Percentiles rank a stretch among this genome's conserved stretches.
phyloP scores from a whole-genome alignment of 2,888 invertebrate genomes.

The Drosophila dives region DNA sequence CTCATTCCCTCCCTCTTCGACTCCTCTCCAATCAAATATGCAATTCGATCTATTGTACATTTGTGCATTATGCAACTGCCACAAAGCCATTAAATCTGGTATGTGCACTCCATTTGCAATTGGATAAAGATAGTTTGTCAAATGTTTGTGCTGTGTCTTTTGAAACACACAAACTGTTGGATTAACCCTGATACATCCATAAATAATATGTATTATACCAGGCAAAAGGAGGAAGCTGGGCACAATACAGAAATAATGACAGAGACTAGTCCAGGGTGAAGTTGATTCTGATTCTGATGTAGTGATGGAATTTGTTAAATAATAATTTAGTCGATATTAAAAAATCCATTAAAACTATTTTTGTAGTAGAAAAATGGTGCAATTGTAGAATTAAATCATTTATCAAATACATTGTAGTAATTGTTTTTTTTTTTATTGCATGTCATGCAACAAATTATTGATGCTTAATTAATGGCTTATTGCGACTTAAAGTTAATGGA shows the following conservation, averaged over 20 bases:
- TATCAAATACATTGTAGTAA: background rate
- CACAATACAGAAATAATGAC: background rate
- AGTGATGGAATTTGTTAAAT: background rate
- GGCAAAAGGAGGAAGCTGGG: background rate
- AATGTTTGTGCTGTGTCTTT: slow-evolving; percentile 6
- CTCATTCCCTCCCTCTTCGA: no score
- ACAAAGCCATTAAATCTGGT: slow-evolving; percentile 25
- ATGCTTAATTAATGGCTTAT: slow-evolving; percentile 11
- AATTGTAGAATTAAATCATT: background rate
- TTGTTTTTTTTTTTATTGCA: background rate
- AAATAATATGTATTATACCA: slow-evolving; percentile 7
- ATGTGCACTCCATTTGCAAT: slow-evolving; percentile 50
- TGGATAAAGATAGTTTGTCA: slow-evolving; percentile 64
- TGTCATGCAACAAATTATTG: slow-evolving; percentile 18
- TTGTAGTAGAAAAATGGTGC: background rate
- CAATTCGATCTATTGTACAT: slow-evolving; percentile 11
- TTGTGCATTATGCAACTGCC: slow-evolving; percentile 13
- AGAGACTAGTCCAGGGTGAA: background rate
- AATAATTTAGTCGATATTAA: background rate
- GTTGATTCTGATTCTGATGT: background rate
- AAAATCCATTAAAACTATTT: background rate
- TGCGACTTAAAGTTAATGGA: slow-evolving; percentile 15
- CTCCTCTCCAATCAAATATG: slow-evolving; percentile 1
- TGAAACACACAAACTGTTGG: background rate
- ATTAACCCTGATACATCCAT: slow-evolving; percentile 30